A percentile compares a stretch with the other conserved stretches of the same genome.
These are phyloP conservation scores for Procambarus clarkii DNA, from an alignment of 1,140 invertebrate genomes.

Conservation along the genomic window DNA sequence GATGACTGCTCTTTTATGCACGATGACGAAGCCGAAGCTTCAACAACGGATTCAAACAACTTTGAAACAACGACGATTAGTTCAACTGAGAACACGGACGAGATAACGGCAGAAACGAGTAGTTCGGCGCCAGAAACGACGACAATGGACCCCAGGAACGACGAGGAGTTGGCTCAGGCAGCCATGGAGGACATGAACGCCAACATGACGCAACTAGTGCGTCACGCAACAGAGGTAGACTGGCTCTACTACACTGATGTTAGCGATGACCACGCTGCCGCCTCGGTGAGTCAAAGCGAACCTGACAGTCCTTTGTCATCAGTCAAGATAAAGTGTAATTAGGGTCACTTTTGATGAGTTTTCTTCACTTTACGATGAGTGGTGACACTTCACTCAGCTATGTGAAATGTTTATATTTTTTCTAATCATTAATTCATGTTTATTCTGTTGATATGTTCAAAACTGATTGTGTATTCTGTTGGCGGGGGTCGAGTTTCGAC, in stretches of 20 bases:
- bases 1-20: no score
- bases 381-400: not conserved
- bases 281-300: not conserved
- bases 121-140: not conserved
- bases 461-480: not conserved
- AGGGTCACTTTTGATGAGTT: no score
- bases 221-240: slow-evolving; percentile 49
- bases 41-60: no score
- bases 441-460: not conserved
- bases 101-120: no score
- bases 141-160: not conserved
- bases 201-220: not conserved
- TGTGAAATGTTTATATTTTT: not conserved
- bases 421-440: not conserved
- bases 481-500: no score
- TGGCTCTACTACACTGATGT: slow-evolving; percentile 73
- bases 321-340: no score
- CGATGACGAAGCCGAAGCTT: no score
- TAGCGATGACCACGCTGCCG: slow-evolving; percentile 69
- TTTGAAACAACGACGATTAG: no score
- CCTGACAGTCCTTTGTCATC: not conserved
- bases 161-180: slow-evolving; percentile 7
- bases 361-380: no score
- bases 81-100: no score
- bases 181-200: slow-evolving; percentile 16